These are phyloP conservation scores for Caracal caracal DNA, from an alignment of 2,113 vertebrate species.

Conservation along the genomic window DNA sequence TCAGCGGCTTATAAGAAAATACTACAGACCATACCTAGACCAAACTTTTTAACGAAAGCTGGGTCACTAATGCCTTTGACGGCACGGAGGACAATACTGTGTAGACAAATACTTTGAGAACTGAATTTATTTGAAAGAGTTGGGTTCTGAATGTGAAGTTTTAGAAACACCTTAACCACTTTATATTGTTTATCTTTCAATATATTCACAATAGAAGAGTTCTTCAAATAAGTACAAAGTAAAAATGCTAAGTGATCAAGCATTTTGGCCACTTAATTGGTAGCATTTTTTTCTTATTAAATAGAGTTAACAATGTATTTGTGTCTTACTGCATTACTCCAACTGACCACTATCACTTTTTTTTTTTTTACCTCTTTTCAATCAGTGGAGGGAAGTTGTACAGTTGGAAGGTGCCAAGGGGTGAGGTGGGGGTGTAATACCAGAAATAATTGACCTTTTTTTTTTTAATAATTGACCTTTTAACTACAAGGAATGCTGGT, in stretches of 20 bases:
- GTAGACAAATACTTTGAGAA: neutral
- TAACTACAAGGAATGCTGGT: neutral
- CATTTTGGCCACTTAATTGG: constrained; percentile 2
- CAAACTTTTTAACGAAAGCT: neutral
- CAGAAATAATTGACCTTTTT: neutral
- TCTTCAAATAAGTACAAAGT: constrained; percentile 24
- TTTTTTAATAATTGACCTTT: neutral
- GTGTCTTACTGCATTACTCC: neutral
- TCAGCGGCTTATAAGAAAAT: neutral
- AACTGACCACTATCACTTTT: neutral
- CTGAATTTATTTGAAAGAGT: neutral
- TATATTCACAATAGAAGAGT: neutral
- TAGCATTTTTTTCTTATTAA: neutral
- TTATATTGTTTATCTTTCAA: neutral
- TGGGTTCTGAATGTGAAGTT: constrained; percentile 13
- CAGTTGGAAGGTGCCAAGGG: neutral
- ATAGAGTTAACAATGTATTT: neutral
- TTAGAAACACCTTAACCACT: neutral
- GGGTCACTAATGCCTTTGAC: neutral
- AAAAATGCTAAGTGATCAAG: constrained; percentile 3
- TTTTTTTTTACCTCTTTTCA: neutral
- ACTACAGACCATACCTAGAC: neutral
- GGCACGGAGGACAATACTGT: neutral
- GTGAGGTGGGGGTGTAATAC: neutral
- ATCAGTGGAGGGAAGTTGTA: neutral